These are phyloP conservation scores for Balearica regulorum DNA, from an alignment of 2,797 vertebrate species.

Conservation along the genomic window DNA sequence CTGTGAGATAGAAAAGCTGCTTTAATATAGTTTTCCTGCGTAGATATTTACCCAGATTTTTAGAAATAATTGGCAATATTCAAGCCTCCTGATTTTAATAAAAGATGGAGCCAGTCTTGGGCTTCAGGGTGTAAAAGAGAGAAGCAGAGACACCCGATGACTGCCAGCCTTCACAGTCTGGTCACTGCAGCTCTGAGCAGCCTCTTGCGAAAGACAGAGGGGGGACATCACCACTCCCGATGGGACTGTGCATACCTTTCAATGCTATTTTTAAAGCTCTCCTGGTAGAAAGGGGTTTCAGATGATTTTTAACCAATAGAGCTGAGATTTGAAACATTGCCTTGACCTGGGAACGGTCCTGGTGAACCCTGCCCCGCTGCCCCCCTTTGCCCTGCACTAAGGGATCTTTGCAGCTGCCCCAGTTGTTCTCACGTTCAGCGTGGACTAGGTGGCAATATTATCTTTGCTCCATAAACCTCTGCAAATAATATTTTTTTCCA, in stretches of 20 bases:
- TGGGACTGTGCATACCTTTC: background rate
- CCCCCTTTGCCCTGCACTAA: background rate
- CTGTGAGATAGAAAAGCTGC: background rate
- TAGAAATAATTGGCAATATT: background rate
- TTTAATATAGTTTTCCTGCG: background rate
- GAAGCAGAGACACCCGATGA: background rate
- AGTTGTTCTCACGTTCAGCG: background rate
- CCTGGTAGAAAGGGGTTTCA: background rate
- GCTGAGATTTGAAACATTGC: background rate
- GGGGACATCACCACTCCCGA: background rate
- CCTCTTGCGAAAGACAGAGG: rapidly evolving
- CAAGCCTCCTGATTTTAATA: background rate
- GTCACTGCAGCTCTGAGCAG: background rate
- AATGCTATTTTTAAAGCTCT: background rate
- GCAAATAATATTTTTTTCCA: background rate
- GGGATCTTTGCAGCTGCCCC: background rate
- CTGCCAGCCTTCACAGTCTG: background rate
- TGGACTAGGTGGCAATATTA: background rate
- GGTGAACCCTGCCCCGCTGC: background rate
- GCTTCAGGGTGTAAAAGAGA: background rate
- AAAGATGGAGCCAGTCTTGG: background rate
- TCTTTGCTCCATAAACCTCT: background rate
- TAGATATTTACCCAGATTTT: background rate
- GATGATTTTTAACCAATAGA: background rate
- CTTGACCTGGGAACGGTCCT: background rate